Evolutionary conservation across 2,113 vertebrate genomes (phyloP).

Genomic region (Eulemur macaco): DNA sequence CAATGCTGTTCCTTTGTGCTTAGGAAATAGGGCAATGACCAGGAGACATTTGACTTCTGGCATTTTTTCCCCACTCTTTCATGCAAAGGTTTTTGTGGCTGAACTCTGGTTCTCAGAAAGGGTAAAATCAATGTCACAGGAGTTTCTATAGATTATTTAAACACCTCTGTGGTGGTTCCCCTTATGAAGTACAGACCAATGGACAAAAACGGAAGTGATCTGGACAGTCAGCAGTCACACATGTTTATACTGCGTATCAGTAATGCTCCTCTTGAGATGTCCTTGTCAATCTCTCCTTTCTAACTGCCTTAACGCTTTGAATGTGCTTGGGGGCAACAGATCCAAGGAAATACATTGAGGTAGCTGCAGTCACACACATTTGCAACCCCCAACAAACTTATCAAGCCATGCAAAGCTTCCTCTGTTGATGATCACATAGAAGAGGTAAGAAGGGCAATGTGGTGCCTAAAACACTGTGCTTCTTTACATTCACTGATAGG

Average conservation of each 20-base stretch:
- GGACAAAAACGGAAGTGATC: neutral
- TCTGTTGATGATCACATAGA: neutral
- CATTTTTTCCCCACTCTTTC: neutral
- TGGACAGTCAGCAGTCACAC: neutral
- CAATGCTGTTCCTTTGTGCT: constrained; percentile 58
- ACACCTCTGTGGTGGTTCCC: neutral
- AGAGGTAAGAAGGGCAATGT: neutral
- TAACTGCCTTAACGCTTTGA: neutral
- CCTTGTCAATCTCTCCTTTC: neutral
- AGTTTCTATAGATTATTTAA: constrained; percentile 18
- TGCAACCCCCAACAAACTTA: neutral
- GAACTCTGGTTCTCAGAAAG: constrained; percentile 12
- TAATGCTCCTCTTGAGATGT: neutral
- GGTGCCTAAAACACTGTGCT: neutral
- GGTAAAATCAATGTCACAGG: constrained; percentile 12
- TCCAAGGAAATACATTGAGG: neutral
- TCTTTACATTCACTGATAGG: neutral
- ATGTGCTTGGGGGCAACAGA: neutral
- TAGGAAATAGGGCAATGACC: constrained; percentile 48
- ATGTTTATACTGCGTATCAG: neutral
- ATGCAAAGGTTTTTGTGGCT: constrained; percentile 51
- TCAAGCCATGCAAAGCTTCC: neutral
- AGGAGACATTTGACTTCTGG: constrained; percentile 47
- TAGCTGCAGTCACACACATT: neutral
- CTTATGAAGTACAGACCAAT: neutral